Evolutionary conservation across 2,797 vertebrate species (phyloP).

Genomic region (Agapornis canus): DNA sequence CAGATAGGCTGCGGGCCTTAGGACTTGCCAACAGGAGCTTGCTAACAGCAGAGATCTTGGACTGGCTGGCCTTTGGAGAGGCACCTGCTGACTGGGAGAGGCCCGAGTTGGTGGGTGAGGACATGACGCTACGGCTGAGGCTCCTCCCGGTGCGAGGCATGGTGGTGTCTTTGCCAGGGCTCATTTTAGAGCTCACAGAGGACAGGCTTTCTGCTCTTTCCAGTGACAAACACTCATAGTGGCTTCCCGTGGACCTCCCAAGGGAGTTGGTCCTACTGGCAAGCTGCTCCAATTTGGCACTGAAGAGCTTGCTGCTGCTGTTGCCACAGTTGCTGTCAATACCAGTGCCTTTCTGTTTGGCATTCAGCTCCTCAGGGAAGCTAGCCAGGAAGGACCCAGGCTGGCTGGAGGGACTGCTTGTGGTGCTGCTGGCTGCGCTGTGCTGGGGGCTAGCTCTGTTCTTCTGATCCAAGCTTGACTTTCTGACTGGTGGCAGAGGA

Average conservation of each 20-base stretch:
- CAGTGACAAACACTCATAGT: constrained; percentile 87
- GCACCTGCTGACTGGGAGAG: constrained; percentile 71
- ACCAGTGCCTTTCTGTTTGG: constrained; percentile 77
- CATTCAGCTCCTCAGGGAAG: constrained; percentile 79
- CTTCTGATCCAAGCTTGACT: constrained; percentile 85
- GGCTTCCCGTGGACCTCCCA: constrained; percentile 81
- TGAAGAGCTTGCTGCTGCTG: constrained; percentile 89
- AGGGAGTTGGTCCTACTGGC: constrained; percentile 87
- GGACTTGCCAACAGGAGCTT: constrained; percentile 90
- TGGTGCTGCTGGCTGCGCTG: constrained; percentile 71
- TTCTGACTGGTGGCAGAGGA: constrained; percentile 81
- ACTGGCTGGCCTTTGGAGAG: constrained; percentile 80
- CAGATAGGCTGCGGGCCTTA: constrained; percentile 86
- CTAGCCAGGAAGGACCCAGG: constrained; percentile 71
- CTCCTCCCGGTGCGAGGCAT: constrained; percentile 86
- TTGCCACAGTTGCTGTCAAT: constrained; percentile 81
- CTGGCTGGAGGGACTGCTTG: constrained; percentile 75
- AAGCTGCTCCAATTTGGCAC: constrained; percentile 89
- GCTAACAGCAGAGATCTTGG: constrained; percentile 89
- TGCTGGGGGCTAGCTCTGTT: constrained; percentile 81
- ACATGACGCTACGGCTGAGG: constrained; percentile 80
- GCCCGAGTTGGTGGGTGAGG: constrained; percentile 80
- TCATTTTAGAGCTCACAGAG: constrained; percentile 83
- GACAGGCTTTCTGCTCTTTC: constrained; percentile 85
- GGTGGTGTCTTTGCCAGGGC: constrained; percentile 82